Base-by-base conservation (phyloP, 2,113 vertebrate species). In the Cnemophilus loriae region DNA sequence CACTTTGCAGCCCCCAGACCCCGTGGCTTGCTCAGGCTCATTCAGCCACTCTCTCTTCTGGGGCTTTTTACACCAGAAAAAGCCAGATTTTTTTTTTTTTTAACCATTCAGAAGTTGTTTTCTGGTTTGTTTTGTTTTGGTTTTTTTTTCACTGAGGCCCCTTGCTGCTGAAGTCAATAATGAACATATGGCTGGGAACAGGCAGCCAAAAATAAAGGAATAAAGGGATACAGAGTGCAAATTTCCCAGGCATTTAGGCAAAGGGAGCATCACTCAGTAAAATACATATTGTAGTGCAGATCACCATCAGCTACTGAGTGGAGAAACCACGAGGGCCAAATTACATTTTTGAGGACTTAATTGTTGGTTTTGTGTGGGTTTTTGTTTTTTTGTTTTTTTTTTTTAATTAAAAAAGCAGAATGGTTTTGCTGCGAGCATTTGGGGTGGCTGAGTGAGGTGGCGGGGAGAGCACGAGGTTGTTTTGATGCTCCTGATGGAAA, bases 121-220 rank as follows among this genome's bases (percentile, higher is more conserved):
- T n/a, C 7, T 56, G 15, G 3, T 22, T 47, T 69, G 13, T 21
- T 63, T 47, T 77, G 16, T 8, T 37, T 33, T 11, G 13, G 26
- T 27, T 69, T 49, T 84, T 76, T 55, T 87, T 50, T 13, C 59
- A 9, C 28, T 4, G 1, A 55, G 59, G 30, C 68, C 71, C 46
- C 80, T 94, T 65, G 49, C 84, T 91, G 92, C 59, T 80, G 37
- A n/a, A 87, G 50, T 64, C 84, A 35, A 11, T 95, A 20, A 41
- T 0, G 39, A 88, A 47, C 92, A 47, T 86, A 44, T 81, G 81
- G 88, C 76, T 73, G 77, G 68, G 84, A 84, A 41, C 18, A 7
- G 27, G 5, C 20, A 73, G 63, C 59, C 71, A 24, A 56, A 60
- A 13, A 61, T 67, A 64, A 61, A 16, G 49, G 68, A 64, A 70